These are phyloP conservation scores for Meteorus cinctellus DNA, from an alignment of 2,888 invertebrate species.

Conservation along the genomic window DNA sequence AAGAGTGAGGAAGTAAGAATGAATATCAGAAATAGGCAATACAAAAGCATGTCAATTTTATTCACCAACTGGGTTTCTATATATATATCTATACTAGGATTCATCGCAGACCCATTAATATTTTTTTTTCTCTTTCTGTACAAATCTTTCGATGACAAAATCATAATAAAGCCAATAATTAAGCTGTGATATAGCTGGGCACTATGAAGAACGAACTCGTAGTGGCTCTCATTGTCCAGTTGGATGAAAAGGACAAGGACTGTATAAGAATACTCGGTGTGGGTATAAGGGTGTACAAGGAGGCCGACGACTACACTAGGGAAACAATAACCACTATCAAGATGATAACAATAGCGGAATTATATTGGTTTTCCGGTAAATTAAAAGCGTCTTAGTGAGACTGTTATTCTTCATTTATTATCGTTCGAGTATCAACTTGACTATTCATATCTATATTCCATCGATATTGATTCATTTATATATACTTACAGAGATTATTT, in stretches of 20 bases:
- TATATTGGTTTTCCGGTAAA: conserved; percentile 69
- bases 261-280: conserved; percentile 40
- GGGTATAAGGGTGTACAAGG: conserved; percentile 48
- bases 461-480: not conserved
- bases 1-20: conserved; percentile 23
- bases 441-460: conserved; percentile 53
- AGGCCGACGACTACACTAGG: conserved; percentile 48
- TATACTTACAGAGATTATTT: not conserved
- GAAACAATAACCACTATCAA: conserved; percentile 68
- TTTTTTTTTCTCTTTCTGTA: conserved; percentile 1
- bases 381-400: conserved; percentile 62
- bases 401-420: not conserved
- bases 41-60: conserved; percentile 26
- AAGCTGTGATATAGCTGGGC: conserved; percentile 59
- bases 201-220: conserved; percentile 52
- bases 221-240: conserved; percentile 64
- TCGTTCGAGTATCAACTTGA: conserved; percentile 38
- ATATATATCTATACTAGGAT: conserved; percentile 35
- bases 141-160: conserved; percentile 59
- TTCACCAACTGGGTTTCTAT: not conserved
- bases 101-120: not conserved
- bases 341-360: conserved; percentile 68
- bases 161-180: conserved; percentile 71
- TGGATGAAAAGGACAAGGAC: conserved; percentile 61
- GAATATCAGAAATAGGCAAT: conserved; percentile 17